Evolutionary conservation across 2,113 vertebrate species (phyloP), one percentile per base, ranked within the genome.

Genomic region (Toxotes jaculatrix): DNA sequence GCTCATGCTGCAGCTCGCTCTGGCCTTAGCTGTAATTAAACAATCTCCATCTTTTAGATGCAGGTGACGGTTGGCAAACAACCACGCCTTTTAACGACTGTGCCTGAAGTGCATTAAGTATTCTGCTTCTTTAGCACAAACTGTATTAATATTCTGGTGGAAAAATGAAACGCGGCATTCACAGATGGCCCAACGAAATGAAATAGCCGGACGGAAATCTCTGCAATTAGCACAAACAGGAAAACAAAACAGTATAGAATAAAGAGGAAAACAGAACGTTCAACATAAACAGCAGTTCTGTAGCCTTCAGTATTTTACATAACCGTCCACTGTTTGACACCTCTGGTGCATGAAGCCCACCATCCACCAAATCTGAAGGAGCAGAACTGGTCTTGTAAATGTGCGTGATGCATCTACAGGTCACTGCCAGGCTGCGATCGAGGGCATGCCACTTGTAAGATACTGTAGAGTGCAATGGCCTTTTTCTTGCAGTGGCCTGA

Each of bases 21-120:
- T 16, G 68, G 71, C 79, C 63, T 77, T 66, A 17, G 10, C 64
- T 82, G 73, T 84, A 79, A 91, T 91, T 88, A 90, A 85, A 84
- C 80, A 84, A 61, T 73, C 74, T 47, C 69, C 59, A 68, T 80
- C 80, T 80, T 78, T 66, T 40, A 68, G 40, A 87, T 64, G 79
- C 67, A 90, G 88, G 77, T 81, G 79, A 90, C 10, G 63, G 53
- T 49, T 23, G 21, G 62, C 31, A 63, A 85, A 60, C 59, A 60
- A 23, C 19, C 42, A 40, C 2, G 14, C 34, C 59, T 66, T 73
- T 63, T 53, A 65, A 81, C 14, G 14, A 56, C 80, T 17, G 32
- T 2, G 62, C 68, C 80, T 40, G 23, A 74, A 32, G 51, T 67
- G 21, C n/a, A 67, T 45, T 73, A 66, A n/a, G 63, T 49, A 69